phyloP scores from a whole-genome alignment of 2,888 invertebrate genomes.

The Philopedon plagiatum region DNA sequence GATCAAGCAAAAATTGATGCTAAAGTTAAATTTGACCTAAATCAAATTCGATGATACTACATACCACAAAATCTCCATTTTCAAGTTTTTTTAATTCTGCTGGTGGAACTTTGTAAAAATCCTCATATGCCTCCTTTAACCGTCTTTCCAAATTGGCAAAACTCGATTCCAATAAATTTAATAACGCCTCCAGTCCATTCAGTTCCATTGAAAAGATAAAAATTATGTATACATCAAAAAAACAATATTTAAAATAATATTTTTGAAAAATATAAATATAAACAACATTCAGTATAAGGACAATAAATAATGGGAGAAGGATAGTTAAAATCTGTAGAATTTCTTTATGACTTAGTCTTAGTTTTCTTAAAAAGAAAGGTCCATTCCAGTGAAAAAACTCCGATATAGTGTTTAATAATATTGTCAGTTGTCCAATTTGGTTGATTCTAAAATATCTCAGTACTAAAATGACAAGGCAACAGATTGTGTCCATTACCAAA shows the following conservation, averaged over 20 bases:
- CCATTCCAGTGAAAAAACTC: not conserved
- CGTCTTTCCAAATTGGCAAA: not conserved
- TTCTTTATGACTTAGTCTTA: not conserved
- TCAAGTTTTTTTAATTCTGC: conserved; percentile 29
- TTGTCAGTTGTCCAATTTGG: not conserved
- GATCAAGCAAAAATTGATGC: too few species aligned
- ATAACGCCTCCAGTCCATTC: not conserved
- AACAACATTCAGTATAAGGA: not conserved
- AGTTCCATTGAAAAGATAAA: conserved; percentile 20
- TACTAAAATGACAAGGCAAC: not conserved
- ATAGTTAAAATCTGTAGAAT: not conserved
- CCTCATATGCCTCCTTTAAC: conserved; percentile 16
- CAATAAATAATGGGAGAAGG: not conserved
- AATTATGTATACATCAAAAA: conserved; percentile 10
- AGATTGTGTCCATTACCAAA: conserved; percentile 10
- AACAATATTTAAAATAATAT: not conserved
- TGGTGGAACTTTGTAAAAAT: conserved; percentile 35
- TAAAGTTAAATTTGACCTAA: too few species aligned
- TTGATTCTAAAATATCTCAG: conserved; percentile 11
- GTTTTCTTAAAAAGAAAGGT: not conserved
- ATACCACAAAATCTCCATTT: conserved; percentile 37
- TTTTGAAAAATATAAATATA: not conserved
- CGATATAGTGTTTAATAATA: not conserved
- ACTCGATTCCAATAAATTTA: not conserved
- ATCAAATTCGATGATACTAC: too few species aligned